Evolutionary conservation across 2,113 vertebrate species (phyloP).

Genomic region (Neotoma lepida): DNA sequence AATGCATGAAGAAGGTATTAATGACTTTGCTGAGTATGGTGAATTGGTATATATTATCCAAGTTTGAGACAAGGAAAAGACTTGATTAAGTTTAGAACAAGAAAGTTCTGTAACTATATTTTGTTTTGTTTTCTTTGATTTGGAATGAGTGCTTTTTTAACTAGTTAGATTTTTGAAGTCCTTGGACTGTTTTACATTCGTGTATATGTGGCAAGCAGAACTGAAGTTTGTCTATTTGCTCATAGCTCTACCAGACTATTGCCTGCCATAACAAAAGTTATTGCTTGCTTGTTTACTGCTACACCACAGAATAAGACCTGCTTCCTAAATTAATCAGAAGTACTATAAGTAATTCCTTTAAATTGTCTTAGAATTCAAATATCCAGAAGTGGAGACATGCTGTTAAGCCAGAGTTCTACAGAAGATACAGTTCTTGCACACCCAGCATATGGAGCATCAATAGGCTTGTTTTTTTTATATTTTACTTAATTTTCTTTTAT

Average conservation of each 20-base stretch:
- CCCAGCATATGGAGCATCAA: background rate
- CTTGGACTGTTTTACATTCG: conserved; percentile 12
- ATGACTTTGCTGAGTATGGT: conserved; percentile 58
- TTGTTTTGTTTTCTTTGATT: conserved; percentile 25
- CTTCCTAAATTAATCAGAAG: no score
- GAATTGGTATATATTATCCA: background rate
- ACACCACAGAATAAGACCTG: background rate
- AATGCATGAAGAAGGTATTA: conserved; percentile 31
- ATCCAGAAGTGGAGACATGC: conserved; percentile 2
- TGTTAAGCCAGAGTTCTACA: conserved; percentile 5
- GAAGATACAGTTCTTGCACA: background rate
- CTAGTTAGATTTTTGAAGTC: background rate
- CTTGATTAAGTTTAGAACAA: conserved; percentile 12
- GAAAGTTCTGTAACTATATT: conserved; percentile 38
- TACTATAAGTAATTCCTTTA: no score
- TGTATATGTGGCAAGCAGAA: background rate
- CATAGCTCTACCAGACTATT: background rate
- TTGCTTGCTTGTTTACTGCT: conserved; percentile 11
- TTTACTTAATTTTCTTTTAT: no score
- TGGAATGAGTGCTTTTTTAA: conserved; percentile 47
- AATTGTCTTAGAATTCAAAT: no score
- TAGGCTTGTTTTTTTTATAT: background rate
- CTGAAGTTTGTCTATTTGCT: background rate
- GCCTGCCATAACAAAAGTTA: background rate
- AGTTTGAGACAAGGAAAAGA: conserved; percentile 19